Base-by-base conservation (phyloP, 1,140 invertebrate species). In the Drosophila mojavensis region DNA sequence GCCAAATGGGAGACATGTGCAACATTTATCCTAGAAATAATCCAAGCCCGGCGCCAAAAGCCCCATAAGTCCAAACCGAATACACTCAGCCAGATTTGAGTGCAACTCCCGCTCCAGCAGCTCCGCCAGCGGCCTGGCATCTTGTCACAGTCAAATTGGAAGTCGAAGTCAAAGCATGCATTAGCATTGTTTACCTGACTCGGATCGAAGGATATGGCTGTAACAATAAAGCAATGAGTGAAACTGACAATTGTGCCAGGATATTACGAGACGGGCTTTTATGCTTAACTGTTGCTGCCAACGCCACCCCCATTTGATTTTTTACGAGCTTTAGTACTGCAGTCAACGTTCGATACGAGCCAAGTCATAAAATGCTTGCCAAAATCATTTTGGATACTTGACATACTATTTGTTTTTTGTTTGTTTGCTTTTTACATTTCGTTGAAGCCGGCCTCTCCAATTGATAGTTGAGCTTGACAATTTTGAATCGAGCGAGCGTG, bases 111-210 rank as follows among this genome's bases (percentile, higher is more conserved):
- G 36, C 17, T 20, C 7, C 45, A 9, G 33, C 9, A 36, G 33
- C 28, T 30, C 28, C 28, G 28, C 5, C 4, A 30, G 56, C 24
- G 45, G 41, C 43, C n/a, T 26, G 48, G 56, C 56, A 36, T 61
- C 60, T 45, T 63, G 47, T 51, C 47, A 17, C 2, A 15, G 43
- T 17, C 43, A 45, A 15, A n/a, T n/a, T 17, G 0, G 17, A 17
- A 17, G 17, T 50, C 48, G 41, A 47, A 71, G 71, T 54, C 66
- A 62, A 74, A 78, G 54, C 71, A 84, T 89, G 83, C 83, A 88
- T 88, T 88, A 78, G 84, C 63, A 80, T 84, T 89, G 83, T 89
- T 89, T 89, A 89, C 75, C 82, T 78, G 69, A n/a, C 4, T 10
- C 0, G 48, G 45, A 39, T 56, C 45, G 55, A 33, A 45, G 59